A percentile compares a stretch with the other conserved stretches of the same genome.
phyloP scores from a whole-genome alignment of 2,888 invertebrate species.

The Alloplasta piceator region DNA sequence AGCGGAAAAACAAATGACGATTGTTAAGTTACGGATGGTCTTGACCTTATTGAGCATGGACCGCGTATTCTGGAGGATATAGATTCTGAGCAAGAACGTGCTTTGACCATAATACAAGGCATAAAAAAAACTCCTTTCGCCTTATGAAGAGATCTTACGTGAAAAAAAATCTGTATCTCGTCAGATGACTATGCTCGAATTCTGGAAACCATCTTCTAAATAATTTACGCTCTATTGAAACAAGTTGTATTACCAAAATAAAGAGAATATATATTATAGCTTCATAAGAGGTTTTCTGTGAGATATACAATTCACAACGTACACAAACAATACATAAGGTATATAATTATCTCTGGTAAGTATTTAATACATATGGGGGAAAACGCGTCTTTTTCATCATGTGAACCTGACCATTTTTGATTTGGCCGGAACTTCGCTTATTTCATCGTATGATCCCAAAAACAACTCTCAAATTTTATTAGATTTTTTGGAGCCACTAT shows the following conservation, averaged over 20 bases:
- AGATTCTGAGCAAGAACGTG: neutral
- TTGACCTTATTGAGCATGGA: neutral
- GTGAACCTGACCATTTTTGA: too few species aligned
- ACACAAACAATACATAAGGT: too few species aligned
- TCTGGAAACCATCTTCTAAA: constrained; percentile 1
- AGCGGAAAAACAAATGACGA: neutral
- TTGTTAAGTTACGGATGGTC: neutral
- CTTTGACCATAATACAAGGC: neutral
- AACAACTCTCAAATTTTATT: too few species aligned
- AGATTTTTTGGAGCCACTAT: too few species aligned
- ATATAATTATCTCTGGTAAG: neutral
- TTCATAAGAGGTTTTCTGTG: neutral
- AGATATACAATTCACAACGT: too few species aligned
- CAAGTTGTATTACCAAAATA: neutral
- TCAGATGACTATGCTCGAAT: neutral
- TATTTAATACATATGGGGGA: too few species aligned
- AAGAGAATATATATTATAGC: neutral
- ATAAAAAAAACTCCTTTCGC: neutral
- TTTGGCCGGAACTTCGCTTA: too few species aligned
- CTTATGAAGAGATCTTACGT: neutral
- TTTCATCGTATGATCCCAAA: too few species aligned
- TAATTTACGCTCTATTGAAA: neutral
- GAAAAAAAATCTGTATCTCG: neutral
- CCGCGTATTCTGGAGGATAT: neutral
- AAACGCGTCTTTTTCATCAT: too few species aligned